Evolutionary conservation across 2,797 vertebrate species (phyloP), one percentile per base, ranked within the genome.

Genomic region (Coccyzus lansbergi): DNA sequence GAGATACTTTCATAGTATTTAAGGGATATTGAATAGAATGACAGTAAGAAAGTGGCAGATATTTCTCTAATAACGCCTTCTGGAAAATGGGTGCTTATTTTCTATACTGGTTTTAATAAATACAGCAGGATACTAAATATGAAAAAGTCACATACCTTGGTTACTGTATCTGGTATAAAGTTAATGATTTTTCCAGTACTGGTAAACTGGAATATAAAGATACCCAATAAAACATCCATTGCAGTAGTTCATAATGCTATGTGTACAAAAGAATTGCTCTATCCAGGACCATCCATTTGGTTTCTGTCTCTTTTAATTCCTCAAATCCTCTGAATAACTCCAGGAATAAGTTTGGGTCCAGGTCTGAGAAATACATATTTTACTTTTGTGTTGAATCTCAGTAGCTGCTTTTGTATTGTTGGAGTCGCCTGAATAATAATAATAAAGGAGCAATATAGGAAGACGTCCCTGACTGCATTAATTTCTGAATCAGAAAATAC

Each of bases 351-450:
- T 20, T 92, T 49, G 86, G 74, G 6, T 13, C 51, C 33, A 85
- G n/a, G 78, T 19, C 22, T 46, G n/a, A 93, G 51, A 90, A 95
- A 81, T 68, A 51, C 49, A 25, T 68, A 46, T 90, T 92, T 95
- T 94, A 6, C 15, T 85, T 38, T 93, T 95, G n/a, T 87, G 36
- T 90, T 76, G 92, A 91, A 96, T 88, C 67, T 68, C 36, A 71
- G 26, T 71, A 91, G 48, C 79, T 80, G 36, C 21, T 49, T 79
- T 92, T 87, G 6, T 81, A 51, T 62, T 65, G 31, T 88, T 81
- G 60, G 86, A 96, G 21, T 46, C 42, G 85, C 53, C 62, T 92
- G 82, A 86, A 58, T 40, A 42, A 72, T 76, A 95, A 92, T 80
- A 95, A 92, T 80, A 77, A 88, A 96, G 84, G 18, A 95, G 7